Evolutionary conservation across 1,140 invertebrate genomes (phyloP).

Genomic region (Lordiphosa mommai): DNA sequence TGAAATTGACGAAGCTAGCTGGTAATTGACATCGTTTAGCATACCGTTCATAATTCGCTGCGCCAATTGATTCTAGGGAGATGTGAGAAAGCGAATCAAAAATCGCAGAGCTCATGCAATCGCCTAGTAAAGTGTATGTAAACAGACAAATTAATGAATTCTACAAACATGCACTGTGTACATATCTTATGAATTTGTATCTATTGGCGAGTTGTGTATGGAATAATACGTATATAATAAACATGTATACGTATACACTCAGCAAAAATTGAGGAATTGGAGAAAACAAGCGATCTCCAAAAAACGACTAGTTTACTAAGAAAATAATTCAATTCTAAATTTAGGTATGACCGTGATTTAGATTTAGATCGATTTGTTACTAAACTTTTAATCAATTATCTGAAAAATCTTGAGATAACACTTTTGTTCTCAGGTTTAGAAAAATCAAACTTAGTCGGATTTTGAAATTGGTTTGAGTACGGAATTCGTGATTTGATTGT

Average conservation of each 20-base stretch:
- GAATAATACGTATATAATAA: too few relatives aligned
- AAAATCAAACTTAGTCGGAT: too few relatives aligned
- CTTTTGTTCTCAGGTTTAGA: too few relatives aligned
- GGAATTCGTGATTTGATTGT: too few relatives aligned
- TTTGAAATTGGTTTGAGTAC: background rate
- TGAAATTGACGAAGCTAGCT: background rate
- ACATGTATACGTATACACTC: conserved; percentile 24
- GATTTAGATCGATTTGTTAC: too few relatives aligned
- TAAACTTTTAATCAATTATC: too few relatives aligned
- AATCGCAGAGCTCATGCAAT: conserved; percentile 12
- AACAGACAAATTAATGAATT: conserved; percentile 52
- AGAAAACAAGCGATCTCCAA: too few relatives aligned
- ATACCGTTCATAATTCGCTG: conserved; percentile 49
- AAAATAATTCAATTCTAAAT: too few relatives aligned
- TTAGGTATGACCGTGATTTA: too few relatives aligned
- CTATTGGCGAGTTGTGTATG: conserved; percentile 35
- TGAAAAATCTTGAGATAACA: too few relatives aligned
- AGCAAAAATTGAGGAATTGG: too few relatives aligned
- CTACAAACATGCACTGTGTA: conserved; percentile 24
- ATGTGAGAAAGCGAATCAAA: conserved; percentile 12
- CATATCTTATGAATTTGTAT: conserved; percentile 33
- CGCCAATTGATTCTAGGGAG: conserved; percentile 39
- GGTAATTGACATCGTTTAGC: conserved; percentile 60
- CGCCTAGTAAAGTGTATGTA: conserved; percentile 41
- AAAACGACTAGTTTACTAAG: too few relatives aligned